Conservation (phyloP, 2,113 vertebrate genomes). For the Caloenas nicobarica region DNA sequence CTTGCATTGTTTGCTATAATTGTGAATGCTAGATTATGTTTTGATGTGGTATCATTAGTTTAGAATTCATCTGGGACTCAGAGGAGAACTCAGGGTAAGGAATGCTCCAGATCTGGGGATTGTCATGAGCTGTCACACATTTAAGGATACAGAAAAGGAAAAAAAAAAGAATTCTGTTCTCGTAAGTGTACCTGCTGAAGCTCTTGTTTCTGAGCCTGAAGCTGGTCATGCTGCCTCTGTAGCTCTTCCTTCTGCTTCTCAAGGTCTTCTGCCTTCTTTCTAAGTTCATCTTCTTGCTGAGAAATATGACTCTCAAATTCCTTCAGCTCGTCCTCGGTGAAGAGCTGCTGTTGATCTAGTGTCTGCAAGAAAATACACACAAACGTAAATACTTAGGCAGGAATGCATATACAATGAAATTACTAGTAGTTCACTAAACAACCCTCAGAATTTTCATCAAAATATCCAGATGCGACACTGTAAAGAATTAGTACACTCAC, state of each 20-base stretch:
- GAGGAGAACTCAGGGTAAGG: neutral
- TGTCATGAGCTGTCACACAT: neutral
- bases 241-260: slow-evolving; percentile 91
- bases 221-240: slow-evolving; percentile 88
- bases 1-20: neutral
- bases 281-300: slow-evolving; percentile 87
- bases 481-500: neutral
- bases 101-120: neutral
- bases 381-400: neutral
- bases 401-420: neutral
- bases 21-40: neutral
- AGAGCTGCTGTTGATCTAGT: slow-evolving; percentile 90
- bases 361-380: slow-evolving; percentile 78
- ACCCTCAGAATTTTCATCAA: neutral
- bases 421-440: neutral
- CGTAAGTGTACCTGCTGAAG: slow-evolving; percentile 83
- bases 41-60: neutral
- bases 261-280: slow-evolving; percentile 84
- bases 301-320: slow-evolving; percentile 91
- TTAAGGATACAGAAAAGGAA: neutral
- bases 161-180: neutral
- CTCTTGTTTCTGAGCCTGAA: slow-evolving; percentile 91
- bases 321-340: slow-evolving; percentile 91
- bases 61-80: neutral
- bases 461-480: neutral